Evolutionary conservation across 2,113 vertebrate genomes (phyloP), one percentile per base, ranked within the genome.

Genomic region (Semnopithecus entellus): DNA sequence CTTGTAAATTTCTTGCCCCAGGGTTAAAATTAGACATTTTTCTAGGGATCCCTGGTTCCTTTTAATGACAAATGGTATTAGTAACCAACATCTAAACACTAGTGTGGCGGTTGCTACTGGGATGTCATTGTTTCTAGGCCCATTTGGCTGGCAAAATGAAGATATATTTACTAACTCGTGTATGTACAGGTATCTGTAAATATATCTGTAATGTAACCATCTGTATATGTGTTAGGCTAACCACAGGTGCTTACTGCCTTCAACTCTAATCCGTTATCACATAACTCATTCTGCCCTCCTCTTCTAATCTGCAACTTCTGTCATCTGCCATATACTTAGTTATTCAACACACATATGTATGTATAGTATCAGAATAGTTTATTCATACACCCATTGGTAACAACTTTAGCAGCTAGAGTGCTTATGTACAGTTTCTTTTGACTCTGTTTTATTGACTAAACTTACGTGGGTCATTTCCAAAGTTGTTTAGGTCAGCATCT

Each of bases 151-250:
- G 27, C 30, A 64, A 85, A 93, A 68, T 35, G 32, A 68, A 61
- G 48, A 30, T 48, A 14, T 57, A 55, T 1, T 1, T 20, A 2
- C 52, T 20, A 32, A 66, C 2, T 2, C 30, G 12, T 7, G 18
- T 22, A n/a, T 8, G 18, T 68, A 35, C 1, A 18, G 2, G 4
- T 55, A 75, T 81, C 48, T 57, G 11, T 27, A 83, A 82, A 50
- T 35, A 38, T 14, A 48, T 82, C 4, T 40, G 45, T n/a, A 55
- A 66, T 23, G 22, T 66, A 68, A 78, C 23, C 38, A 85, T 7
- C 17, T 59, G 2, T 78, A 68, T 45, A 5, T 32, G 76, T 17
- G 2, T 70, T 22, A 95, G 59, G 27, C 48, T 57, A 80, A 81
- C 30, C 52, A 73, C 76, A 61, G 40, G 45, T 45, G 17, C 35